Base-by-base conservation (phyloP, 2,888 invertebrate species). In the Tipula helvola region DNA sequence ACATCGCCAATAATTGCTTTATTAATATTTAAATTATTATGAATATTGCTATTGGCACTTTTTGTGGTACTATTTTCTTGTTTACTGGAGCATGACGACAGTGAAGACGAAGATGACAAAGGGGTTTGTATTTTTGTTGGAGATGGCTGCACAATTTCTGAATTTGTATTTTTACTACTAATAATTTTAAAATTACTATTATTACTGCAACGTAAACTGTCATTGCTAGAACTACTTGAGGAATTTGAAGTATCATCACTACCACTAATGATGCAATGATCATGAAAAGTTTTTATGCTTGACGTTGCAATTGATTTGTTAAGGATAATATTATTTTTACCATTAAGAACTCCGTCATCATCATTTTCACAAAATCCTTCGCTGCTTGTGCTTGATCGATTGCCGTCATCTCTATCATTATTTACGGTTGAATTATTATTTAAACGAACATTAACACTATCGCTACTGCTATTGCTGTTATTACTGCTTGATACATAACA, bases 331-430 rank as follows among this genome's bases (percentile, higher is more conserved):
- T 1, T 89, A 88, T 90, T 91, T 87, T 91, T 91, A 57, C 94
- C 94, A 86, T 94, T 94, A 87, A 94, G 94, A 89, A 95, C 95
- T 86, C 95, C 94, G 89, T 96, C 96, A 88, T 96, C 95, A 89
- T 97, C 97, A 90, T 97, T 97, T 92, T 98, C 98, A 92, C 98
- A 98, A 91, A 98, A 98, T 86, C 98, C 98, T 93, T 98, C 98
- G 88, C 98, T 98, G 89, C 98, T 98, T 12, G 97, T 96, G 90
- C 98, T 98, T 86, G 97, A 98, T 88, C 97, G 94, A 90, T 97
- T 97, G 0, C 97, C 97, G 89, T 96, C 96, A 84, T 93, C 88
- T 16, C 87, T 86, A 88, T 90, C 90, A 87, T 91, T 88, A 87
- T 90, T 91, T 4, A 92, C 91, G 86, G 92, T 91, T 87, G 92